These are phyloP conservation scores for Chymomyza fuscimana DNA, from an alignment of 2,888 invertebrate species.

Conservation along the genomic window DNA sequence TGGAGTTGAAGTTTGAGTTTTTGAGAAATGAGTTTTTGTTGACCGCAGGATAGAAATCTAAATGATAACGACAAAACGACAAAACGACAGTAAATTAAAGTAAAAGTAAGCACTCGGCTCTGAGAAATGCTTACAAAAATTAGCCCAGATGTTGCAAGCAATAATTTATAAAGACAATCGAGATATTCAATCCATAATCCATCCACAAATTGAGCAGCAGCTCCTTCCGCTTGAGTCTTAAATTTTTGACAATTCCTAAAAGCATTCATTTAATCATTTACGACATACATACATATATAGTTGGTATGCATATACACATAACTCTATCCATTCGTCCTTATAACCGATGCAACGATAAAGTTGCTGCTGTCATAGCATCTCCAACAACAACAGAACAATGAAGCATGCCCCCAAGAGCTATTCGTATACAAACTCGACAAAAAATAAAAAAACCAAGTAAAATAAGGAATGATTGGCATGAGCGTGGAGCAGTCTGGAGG, in stretches of 20 bases:
- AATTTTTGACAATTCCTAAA: constrained; percentile 24
- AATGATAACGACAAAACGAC: too few species aligned
- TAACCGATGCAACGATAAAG: constrained; percentile 4
- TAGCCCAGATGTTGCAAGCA: too few species aligned
- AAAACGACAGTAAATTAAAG: too few species aligned
- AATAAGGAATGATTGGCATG: neutral
- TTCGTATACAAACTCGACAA: constrained; percentile 27
- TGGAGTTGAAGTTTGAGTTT: too few species aligned
- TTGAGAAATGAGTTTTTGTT: too few species aligned
- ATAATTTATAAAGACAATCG: too few species aligned
- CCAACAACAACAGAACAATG: constrained; percentile 29
- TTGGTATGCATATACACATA: neutral
- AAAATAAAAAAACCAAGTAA: neutral
- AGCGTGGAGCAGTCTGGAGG: constrained; percentile 1
- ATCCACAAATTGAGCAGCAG: too few species aligned
- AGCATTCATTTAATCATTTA: constrained; percentile 27
- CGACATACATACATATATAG: neutral
- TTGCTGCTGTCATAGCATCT: constrained; percentile 8
- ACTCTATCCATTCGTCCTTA: neutral
- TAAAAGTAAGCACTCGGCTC: too few species aligned
- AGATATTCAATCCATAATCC: too few species aligned
- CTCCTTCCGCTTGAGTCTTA: neutral
- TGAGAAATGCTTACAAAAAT: too few species aligned
- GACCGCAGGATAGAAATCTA: too few species aligned
- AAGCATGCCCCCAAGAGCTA: neutral